phyloP scores from a whole-genome alignment of 2,113 vertebrate genomes.

The Azemiops feae region DNA sequence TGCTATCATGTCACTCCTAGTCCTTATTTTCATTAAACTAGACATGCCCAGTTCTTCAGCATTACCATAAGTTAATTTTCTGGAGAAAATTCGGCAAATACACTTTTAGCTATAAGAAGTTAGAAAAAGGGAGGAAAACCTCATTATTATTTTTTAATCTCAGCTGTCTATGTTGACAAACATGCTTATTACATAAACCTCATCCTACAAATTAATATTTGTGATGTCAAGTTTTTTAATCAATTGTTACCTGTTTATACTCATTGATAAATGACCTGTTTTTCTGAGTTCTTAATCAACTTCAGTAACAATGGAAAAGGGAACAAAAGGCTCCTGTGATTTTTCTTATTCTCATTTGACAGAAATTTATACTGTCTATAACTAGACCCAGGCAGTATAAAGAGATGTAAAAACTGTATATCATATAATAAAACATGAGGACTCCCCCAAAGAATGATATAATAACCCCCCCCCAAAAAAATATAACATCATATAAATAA shows the following conservation, averaged over 20 bases:
- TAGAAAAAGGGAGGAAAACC: background rate
- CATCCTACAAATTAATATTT: conserved; percentile 5
- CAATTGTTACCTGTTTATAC: background rate
- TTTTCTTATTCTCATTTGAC: too few relatives aligned
- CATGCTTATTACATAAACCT: background rate
- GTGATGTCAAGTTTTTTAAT: background rate
- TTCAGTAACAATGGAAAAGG: background rate
- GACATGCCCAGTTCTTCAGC: background rate
- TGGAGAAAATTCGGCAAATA: background rate
- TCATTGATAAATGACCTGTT: background rate
- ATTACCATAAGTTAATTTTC: background rate
- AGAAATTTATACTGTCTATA: too few relatives aligned
- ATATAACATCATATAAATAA: too few relatives aligned
- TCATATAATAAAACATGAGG: too few relatives aligned
- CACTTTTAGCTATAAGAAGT: background rate
- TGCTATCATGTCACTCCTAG: too few relatives aligned
- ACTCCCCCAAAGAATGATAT: too few relatives aligned
- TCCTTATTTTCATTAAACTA: too few relatives aligned
- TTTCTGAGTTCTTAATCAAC: background rate
- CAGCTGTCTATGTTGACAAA: background rate
- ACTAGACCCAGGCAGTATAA: too few relatives aligned
- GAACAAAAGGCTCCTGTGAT: conserved; percentile 12
- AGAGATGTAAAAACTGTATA: too few relatives aligned
- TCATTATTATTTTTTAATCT: background rate
- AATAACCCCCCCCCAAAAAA: too few relatives aligned